Percentiles rank a stretch among this genome's conserved stretches.
Conservation (phyloP, 2,888 invertebrate genomes). For the Cataglyphis altisquamis region DNA sequence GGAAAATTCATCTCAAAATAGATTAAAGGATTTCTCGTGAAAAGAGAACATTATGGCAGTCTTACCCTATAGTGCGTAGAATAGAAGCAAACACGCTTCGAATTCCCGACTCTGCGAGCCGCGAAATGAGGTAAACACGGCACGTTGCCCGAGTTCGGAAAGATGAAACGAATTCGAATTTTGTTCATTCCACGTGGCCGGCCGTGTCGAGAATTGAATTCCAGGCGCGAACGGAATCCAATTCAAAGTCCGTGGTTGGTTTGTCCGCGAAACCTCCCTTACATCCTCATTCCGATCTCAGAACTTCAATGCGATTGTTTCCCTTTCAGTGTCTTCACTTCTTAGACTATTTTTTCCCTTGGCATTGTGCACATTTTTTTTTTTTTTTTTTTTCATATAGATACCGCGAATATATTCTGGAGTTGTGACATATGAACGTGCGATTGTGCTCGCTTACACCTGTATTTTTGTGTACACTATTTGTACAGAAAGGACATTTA, state of each 20-base stretch:
- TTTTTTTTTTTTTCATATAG: background rate
- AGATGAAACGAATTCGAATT: constrained; percentile 75
- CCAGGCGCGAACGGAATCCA: constrained; percentile 75
- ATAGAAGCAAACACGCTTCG: constrained; percentile 5
- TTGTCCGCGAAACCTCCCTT: constrained; percentile 33
- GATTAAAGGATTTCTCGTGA: background rate
- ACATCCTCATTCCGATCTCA: constrained; percentile 42
- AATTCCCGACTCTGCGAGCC: constrained; percentile 21
- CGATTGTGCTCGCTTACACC: background rate
- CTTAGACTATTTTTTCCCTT: background rate
- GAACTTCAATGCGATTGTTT: constrained; percentile 41
- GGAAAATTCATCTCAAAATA: background rate
- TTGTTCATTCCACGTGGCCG: constrained; percentile 74
- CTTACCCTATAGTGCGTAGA: constrained; percentile 3
- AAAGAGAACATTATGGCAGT: background rate
- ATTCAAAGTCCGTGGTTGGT: constrained; percentile 68
- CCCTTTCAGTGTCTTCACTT: constrained; percentile 30
- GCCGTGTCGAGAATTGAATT: constrained; percentile 75
- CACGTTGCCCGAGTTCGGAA: constrained; percentile 45
- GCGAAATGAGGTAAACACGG: constrained; percentile 46
- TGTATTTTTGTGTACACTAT: background rate
- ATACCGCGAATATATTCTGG: background rate
- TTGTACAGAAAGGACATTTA: background rate
- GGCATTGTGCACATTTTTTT: background rate
- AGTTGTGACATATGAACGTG: background rate